Conservation (phyloP, 2,888 invertebrate genomes). For the Sialis fuliginosa region DNA sequence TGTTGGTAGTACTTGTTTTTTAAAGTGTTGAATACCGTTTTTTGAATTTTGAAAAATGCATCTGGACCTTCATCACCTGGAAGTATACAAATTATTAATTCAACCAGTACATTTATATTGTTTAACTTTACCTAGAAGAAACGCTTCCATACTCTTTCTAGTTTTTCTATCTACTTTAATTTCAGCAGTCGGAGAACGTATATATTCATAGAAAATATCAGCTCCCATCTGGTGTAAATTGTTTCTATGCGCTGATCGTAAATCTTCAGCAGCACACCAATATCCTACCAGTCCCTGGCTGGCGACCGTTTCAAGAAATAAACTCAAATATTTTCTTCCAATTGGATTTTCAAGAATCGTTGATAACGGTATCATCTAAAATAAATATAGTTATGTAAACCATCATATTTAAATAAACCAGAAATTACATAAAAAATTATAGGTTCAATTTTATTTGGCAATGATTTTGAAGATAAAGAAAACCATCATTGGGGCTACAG, state of each 20-base stretch:
- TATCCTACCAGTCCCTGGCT: constrained; percentile 73
- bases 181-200: constrained; percentile 62
- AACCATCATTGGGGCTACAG: no score
- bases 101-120: constrained; percentile 11
- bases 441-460: no score
- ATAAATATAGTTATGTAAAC: constrained; percentile 11
- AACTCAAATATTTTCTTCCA: constrained; percentile 63
- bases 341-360: constrained; percentile 59
- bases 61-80: constrained; percentile 69
- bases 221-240: constrained; percentile 74
- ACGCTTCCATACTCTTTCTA: constrained; percentile 72
- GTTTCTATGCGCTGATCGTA: constrained; percentile 55
- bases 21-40: constrained; percentile 56
- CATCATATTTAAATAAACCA: no score
- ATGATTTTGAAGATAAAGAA: no score
- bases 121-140: constrained; percentile 32
- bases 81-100: constrained; percentile 8
- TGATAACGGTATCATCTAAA: constrained; percentile 49
- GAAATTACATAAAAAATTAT: no score
- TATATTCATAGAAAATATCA: constrained; percentile 83
- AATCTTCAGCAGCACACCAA: constrained; percentile 73
- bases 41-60: constrained; percentile 76
- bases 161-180: constrained; percentile 67
- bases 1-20: constrained; percentile 81
- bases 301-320: constrained; percentile 66